These are phyloP conservation scores for Asbolus verrucosus DNA, from an alignment of 1,140 invertebrate genomes.

Conservation along the genomic window DNA sequence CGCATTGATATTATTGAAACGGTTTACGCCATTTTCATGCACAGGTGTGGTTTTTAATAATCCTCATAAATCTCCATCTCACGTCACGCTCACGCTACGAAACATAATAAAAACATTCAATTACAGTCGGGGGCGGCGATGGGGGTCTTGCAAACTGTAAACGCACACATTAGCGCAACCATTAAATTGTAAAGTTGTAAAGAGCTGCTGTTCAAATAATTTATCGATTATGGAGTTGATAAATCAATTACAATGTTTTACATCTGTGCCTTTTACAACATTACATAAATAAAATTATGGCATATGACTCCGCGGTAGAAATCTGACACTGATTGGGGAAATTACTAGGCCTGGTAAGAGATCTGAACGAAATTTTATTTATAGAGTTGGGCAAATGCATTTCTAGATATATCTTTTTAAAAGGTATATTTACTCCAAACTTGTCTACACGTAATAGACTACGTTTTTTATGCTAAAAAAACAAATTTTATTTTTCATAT, in stretches of 20 bases:
- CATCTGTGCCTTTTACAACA: constrained; percentile 12
- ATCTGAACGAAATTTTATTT: too few species aligned
- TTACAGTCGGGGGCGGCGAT: constrained; percentile 25
- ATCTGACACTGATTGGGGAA: not conserved
- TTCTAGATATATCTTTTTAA: too few species aligned
- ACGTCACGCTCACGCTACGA: constrained; percentile 20
- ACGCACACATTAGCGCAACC: constrained; percentile 12
- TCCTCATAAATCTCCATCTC: constrained; percentile 23
- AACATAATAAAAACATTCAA: constrained; percentile 18
- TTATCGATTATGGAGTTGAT: constrained; percentile 29
- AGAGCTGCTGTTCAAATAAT: constrained; percentile 19
- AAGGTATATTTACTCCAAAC: too few species aligned
- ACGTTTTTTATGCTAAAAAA: too few species aligned
- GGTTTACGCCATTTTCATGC: constrained; percentile 10
- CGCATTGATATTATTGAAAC: constrained; percentile 38
- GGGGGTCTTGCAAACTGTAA: constrained; percentile 22
- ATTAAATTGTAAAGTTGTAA: constrained; percentile 1
- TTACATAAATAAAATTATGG: constrained; percentile 7
- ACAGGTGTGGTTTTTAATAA: constrained; percentile 37
- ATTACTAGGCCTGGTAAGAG: too few species aligned
- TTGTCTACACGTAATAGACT: too few species aligned
- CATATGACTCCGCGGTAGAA: not conserved
- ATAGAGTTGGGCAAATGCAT: too few species aligned
- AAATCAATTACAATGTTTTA: constrained; percentile 29
- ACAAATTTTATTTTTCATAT: too few species aligned